Evolutionary conservation across 1,140 invertebrate species (phyloP).

Genomic region (Mesaphorura yosii): DNA sequence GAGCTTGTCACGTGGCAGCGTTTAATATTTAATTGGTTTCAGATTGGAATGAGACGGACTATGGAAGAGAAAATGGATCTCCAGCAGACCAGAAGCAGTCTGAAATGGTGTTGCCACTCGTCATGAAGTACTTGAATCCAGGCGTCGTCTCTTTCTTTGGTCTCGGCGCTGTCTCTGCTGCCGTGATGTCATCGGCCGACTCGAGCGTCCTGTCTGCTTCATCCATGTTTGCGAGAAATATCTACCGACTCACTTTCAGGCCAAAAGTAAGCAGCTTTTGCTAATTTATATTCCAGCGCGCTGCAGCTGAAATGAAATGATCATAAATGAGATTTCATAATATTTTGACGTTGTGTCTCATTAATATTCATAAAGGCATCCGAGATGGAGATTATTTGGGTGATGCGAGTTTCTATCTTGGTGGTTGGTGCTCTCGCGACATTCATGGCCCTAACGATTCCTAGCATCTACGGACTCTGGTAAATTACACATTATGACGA

Average conservation of each 20-base stretch:
- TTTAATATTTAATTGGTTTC: conserved; percentile 4
- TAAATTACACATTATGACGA: conserved; percentile 36
- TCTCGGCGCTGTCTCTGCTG: conserved; percentile 64
- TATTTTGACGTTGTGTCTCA: background rate
- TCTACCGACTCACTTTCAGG: conserved; percentile 59
- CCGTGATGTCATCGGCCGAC: conserved; percentile 72
- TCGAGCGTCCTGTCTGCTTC: conserved; percentile 62
- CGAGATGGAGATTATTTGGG: conserved; percentile 60
- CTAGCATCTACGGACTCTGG: conserved; percentile 68
- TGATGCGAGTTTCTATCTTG: conserved; percentile 57
- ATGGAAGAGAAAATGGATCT: conserved; percentile 38
- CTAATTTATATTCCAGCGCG: conserved; percentile 2
- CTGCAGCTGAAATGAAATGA: background rate
- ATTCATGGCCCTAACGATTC: conserved; percentile 56
- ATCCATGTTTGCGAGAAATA: conserved; percentile 70
- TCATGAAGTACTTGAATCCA: conserved; percentile 62
- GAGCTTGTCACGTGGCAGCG: background rate
- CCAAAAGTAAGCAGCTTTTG: conserved; percentile 44
- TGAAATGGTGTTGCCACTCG: conserved; percentile 57
- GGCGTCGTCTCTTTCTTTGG: conserved; percentile 52
- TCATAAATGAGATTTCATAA: conserved; percentile 8
- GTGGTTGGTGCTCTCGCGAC: conserved; percentile 56
- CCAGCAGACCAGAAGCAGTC: conserved; percentile 39
- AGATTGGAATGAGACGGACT: conserved; percentile 52
- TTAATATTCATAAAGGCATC: conserved; percentile 44